Percentiles rank a stretch among this genome's conserved stretches.
phyloP scores from a whole-genome alignment of 1,140 invertebrate species.

The Hetaerina americana region DNA sequence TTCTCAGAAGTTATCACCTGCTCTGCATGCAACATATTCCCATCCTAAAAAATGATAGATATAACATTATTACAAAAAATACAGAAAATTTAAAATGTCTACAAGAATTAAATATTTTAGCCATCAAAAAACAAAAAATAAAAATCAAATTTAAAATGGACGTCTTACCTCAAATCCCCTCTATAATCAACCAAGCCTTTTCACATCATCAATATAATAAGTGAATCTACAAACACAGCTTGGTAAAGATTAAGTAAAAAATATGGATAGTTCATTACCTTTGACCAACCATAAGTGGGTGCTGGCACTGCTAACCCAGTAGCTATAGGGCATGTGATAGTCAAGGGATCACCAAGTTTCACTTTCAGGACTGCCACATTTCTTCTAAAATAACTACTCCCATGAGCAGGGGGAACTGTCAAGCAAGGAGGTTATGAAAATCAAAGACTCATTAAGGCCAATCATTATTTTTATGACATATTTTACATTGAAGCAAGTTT shows the following conservation, averaged over 20 bases:
- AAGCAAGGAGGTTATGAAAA: no score
- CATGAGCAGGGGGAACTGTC: background rate
- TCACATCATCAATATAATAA: background rate
- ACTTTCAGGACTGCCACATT: background rate
- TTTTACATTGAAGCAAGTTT: no score
- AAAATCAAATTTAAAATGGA: background rate
- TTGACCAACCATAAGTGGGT: slow-evolving; percentile 14
- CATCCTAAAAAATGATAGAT: no score
- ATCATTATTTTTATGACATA: no score
- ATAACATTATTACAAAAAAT: background rate
- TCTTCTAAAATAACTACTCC: background rate
- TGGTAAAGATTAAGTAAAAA: background rate
- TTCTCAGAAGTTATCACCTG: background rate
- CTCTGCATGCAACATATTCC: background rate
- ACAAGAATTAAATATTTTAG: background rate
- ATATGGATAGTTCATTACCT: slow-evolving; percentile 10
- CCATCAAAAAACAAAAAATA: background rate
- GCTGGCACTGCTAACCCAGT: slow-evolving; percentile 5
- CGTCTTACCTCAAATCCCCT: no score
- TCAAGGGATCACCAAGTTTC: background rate
- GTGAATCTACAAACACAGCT: background rate
- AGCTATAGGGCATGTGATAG: background rate
- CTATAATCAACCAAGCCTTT: background rate
- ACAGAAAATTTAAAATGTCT: background rate
- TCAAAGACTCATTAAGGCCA: no score